Percentiles rank a stretch among this genome's conserved stretches.
These are phyloP conservation scores for Beris morrisii DNA, from an alignment of 2,888 invertebrate species.

Conservation along the genomic window DNA sequence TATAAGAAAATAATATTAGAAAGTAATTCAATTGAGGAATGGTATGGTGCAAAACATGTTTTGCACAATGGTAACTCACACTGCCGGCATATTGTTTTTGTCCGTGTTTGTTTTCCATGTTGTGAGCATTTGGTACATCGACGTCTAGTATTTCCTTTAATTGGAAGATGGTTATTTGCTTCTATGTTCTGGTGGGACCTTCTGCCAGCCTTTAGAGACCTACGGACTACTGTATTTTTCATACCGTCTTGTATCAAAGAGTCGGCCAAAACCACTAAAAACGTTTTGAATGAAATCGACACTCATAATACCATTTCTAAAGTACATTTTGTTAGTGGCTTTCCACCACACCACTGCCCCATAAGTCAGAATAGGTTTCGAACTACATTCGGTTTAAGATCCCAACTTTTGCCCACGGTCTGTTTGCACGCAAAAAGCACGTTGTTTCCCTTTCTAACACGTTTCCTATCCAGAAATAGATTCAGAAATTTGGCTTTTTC, in stretches of 20 bases:
- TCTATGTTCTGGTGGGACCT: background rate
- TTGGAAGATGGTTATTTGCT: background rate
- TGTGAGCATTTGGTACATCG: no score
- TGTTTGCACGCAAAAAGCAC: no score
- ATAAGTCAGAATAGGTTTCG: no score
- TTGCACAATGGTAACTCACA: background rate
- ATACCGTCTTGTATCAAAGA: background rate
- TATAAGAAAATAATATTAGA: background rate
- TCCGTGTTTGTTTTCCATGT: background rate
- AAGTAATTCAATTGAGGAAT: background rate
- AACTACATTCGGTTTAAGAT: no score
- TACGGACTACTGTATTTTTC: background rate
- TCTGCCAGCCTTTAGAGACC: background rate
- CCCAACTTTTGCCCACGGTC: no score
- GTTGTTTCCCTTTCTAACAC: no score
- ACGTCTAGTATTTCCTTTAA: background rate
- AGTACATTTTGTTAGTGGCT: no score
- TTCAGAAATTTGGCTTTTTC: no score
- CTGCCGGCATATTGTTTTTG: slow-evolving; percentile 9
- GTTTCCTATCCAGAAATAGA: no score
- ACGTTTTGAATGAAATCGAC: background rate
- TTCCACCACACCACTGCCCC: no score
- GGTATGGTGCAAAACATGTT: slow-evolving; percentile 7
- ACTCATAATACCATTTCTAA: no score
- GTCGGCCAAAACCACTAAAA: slow-evolving; percentile 5